Evolutionary conservation across 2,113 vertebrate genomes (phyloP), one percentile per base, ranked within the genome.

Genomic region (Mustela nigripes): DNA sequence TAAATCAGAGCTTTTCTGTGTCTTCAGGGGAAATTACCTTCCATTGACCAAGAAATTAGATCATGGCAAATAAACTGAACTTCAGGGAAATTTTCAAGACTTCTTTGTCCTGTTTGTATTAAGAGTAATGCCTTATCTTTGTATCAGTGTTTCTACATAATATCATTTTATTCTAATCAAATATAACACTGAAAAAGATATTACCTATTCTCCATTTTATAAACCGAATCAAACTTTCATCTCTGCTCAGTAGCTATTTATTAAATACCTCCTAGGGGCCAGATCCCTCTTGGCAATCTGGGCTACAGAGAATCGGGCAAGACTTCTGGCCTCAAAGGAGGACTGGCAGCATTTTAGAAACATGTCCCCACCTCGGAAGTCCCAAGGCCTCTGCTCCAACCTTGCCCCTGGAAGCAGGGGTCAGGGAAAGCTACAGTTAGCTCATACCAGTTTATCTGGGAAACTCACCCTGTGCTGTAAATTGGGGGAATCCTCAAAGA

Each of bases 41-140:
- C 86, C 53, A 39, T 31, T 95, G 53, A 56, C 88, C 60, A 73
- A 92, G 50, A 90, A 88, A 88, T 85, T 76, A 84, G 53, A 81
- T 91, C 58, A 67, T 63, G 24, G 45, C n/a, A 92, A 92, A 84
- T 95, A 84, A 97, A 80, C 33, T 36, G 89, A 92, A 58, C 42
- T 91, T 80, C 76, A 94, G 95, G 42, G 74, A 89, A 8, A 71
- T 42, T 62, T 73, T 80, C 11, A 83, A 87, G 56, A 24, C 92
- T 60, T 60, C 76, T 87, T 58, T 89, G 76, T 89, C 76, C 48
- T 86, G n/a, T 91, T 91, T 97, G 24, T 95, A 39, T 93, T 71
- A 78, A 86, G 78, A 85, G 21, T 76, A 76, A 85, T 73, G 15
- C 67, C 50, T 96, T 89, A 22, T 48, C 24, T 82, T 62, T 82